Conservation (phyloP, 2,797 vertebrate species). For the Enteromius treurensis region DNA sequence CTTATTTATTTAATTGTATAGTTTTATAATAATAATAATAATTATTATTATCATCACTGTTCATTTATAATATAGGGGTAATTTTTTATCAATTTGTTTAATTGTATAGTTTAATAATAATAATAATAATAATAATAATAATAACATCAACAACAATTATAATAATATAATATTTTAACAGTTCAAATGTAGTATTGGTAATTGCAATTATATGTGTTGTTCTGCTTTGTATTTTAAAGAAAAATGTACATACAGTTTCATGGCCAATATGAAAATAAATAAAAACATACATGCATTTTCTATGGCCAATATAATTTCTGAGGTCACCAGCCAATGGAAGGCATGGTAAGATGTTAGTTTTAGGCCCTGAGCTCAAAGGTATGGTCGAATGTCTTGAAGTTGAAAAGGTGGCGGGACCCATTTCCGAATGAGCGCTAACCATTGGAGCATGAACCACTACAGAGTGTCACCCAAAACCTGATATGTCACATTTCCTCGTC, state of each 20-base stretch:
- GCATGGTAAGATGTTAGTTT: not conserved
- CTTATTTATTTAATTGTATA: too few species aligned
- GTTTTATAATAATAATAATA: too few species aligned
- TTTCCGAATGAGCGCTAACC: slow-evolving; percentile 61
- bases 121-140: too few species aligned
- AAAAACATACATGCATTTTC: not conserved
- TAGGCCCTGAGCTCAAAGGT: not conserved
- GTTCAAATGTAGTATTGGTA: not conserved
- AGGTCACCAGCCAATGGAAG: not conserved
- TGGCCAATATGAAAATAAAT: not conserved
- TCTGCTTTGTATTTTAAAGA: not conserved
- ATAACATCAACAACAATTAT: too few species aligned
- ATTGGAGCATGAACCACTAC: slow-evolving; percentile 50
- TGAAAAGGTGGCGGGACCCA: slow-evolving; percentile 29
- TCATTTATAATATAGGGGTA: too few species aligned
- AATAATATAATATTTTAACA: not conserved
- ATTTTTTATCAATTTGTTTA: too few species aligned
- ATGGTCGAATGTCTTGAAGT: slow-evolving; percentile 15
- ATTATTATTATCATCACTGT: too few species aligned
- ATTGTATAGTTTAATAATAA: not conserved
- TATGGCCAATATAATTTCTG: not conserved
- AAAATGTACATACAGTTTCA: not conserved
- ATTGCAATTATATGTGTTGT: not conserved
- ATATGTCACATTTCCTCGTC: slow-evolving; percentile 52
- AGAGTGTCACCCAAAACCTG: slow-evolving; percentile 37